phyloP scores from a whole-genome alignment of 1,140 invertebrate genomes.

The Nebria ingens region DNA sequence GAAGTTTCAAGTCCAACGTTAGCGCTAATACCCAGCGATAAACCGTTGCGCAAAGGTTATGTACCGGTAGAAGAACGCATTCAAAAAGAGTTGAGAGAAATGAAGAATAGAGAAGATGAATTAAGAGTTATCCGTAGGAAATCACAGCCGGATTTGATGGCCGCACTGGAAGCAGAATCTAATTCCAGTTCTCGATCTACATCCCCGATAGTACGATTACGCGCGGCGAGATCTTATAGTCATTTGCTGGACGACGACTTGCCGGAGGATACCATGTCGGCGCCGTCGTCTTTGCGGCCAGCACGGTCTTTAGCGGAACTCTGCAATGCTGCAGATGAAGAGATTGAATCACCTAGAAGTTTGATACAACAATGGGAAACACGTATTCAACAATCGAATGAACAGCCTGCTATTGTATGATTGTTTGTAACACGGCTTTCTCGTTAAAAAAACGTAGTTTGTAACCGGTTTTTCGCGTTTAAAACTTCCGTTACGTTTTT shows the following conservation, averaged over 20 bases:
- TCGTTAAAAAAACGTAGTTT: too few relatives aligned
- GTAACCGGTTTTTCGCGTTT: too few relatives aligned
- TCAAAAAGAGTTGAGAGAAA: conserved; percentile 27
- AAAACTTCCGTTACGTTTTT: too few relatives aligned
- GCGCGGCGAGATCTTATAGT: not conserved
- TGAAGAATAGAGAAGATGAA: conserved; percentile 26
- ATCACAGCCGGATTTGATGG: conserved; percentile 28
- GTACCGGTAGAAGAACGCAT: conserved; percentile 31
- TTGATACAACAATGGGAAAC: conserved; percentile 2
- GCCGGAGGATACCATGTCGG: conserved; percentile 19
- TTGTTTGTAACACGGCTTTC: too few relatives aligned
- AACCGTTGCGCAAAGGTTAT: conserved; percentile 26
- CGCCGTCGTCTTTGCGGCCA: conserved; percentile 24
- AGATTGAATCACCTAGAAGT: conserved; percentile 24
- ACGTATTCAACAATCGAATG: not conserved
- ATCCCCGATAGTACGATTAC: not conserved
- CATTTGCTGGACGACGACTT: conserved; percentile 18
- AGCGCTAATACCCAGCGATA: conserved; percentile 20
- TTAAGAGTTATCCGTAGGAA: conserved; percentile 27
- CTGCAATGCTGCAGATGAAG: conserved; percentile 30
- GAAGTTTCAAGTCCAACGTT: conserved; percentile 17
- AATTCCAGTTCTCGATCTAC: not conserved
- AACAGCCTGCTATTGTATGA: too few relatives aligned
- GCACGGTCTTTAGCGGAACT: conserved; percentile 28
- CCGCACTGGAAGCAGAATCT: conserved; percentile 17